Conservation (phyloP, 2,888 invertebrate genomes). For the Pelosia muscerda region DNA sequence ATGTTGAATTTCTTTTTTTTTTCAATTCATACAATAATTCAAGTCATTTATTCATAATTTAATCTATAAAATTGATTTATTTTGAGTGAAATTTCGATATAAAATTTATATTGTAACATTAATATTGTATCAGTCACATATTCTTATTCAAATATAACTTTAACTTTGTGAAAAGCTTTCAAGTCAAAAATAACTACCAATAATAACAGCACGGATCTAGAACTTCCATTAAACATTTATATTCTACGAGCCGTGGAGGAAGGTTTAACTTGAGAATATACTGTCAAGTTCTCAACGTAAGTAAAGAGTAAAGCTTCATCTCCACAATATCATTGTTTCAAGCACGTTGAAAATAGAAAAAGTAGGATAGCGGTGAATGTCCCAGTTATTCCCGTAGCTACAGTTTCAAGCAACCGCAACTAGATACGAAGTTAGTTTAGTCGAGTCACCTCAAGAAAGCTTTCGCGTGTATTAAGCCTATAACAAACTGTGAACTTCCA, state of each 20-base stretch:
- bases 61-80: too few relatives aligned
- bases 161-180: not conserved
- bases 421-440: slow-evolving; percentile 57
- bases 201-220: slow-evolving; percentile 13
- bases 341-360: slow-evolving; percentile 60
- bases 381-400: slow-evolving; percentile 57
- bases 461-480: slow-evolving; percentile 72
- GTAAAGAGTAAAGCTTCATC: slow-evolving; percentile 54
- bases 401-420: slow-evolving; percentile 47
- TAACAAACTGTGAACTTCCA: slow-evolving; percentile 66
- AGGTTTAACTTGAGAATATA: slow-evolving; percentile 45
- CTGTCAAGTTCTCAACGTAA: slow-evolving; percentile 52
- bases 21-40: too few relatives aligned
- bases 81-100: too few relatives aligned
- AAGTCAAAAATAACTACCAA: slow-evolving; percentile 9
- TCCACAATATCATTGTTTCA: slow-evolving; percentile 67
- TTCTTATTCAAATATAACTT: not conserved
- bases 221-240: slow-evolving; percentile 35
- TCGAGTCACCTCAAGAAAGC: slow-evolving; percentile 64
- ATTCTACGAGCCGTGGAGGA: slow-evolving; percentile 35
- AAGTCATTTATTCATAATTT: too few relatives aligned
- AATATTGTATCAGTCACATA: not conserved
- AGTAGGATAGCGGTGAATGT: slow-evolving; percentile 56
- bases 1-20: too few relatives aligned
- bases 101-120: too few relatives aligned